Percentiles rank a stretch among this genome's conserved stretches.
These are phyloP conservation scores for Drosophila punjabiensis DNA, from an alignment of 1,140 invertebrate genomes.

Conservation along the genomic window DNA sequence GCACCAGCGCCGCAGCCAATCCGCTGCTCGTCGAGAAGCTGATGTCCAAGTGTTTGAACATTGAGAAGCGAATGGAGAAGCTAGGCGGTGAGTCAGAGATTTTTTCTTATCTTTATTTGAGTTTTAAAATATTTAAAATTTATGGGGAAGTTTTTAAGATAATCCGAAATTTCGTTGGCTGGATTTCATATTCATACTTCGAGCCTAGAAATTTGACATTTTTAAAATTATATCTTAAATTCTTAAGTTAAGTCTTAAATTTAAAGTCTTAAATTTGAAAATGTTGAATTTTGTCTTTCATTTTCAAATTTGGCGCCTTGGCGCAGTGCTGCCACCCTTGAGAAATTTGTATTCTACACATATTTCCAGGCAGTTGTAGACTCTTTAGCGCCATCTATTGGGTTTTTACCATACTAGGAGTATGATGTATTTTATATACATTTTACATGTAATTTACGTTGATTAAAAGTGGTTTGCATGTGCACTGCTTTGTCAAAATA, in stretches of 20 bases:
- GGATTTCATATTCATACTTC: too few relatives aligned
- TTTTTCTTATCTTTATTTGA: too few relatives aligned
- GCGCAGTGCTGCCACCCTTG: not conserved
- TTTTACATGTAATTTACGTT: not conserved
- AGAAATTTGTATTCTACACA: not conserved
- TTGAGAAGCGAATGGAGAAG: conserved; percentile 68
- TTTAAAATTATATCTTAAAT: not conserved
- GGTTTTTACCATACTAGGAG: not conserved
- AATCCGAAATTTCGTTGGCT: too few relatives aligned
- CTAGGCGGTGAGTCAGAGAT: conserved; percentile 62
- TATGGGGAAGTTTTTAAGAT: too few relatives aligned
- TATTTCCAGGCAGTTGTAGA: too few relatives aligned
- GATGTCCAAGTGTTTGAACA: conserved; percentile 79
- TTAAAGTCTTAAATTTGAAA: too few relatives aligned
- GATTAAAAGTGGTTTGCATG: too few relatives aligned
- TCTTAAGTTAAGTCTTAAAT: not conserved
- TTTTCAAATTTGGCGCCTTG: not conserved
- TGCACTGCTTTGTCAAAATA: not conserved
- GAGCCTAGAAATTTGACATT: too few relatives aligned
- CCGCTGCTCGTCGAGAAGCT: conserved; percentile 82
- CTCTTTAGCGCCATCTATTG: not conserved
- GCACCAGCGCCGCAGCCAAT: conserved; percentile 79
- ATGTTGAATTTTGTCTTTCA: not conserved
- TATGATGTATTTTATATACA: not conserved
- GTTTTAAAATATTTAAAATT: too few relatives aligned